Conservation (phyloP, 2,888 invertebrate genomes). For the Marasmarcha lunaedactyla region DNA sequence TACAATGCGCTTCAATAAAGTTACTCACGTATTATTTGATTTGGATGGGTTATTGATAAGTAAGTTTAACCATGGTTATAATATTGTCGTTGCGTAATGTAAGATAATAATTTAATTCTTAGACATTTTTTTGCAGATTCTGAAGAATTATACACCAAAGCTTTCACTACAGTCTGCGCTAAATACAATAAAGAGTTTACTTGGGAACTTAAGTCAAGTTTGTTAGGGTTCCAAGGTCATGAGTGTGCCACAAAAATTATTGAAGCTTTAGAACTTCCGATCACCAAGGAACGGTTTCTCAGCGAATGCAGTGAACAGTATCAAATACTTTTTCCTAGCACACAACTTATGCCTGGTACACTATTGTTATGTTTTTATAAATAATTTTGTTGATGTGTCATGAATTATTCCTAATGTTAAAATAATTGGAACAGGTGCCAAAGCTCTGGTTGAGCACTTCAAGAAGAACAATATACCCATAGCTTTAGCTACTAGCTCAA, state of each 20-base stretch:
- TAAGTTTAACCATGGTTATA: conserved; percentile 22
- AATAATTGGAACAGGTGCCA: conserved; percentile 75
- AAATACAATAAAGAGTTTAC: conserved; percentile 81
- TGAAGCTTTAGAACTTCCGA: conserved; percentile 70
- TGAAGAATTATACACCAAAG: conserved; percentile 80
- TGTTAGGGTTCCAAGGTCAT: conserved; percentile 76
- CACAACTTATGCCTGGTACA: conserved; percentile 79
- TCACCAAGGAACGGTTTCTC: conserved; percentile 75
- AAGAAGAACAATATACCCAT: conserved; percentile 80
- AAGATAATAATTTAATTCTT: neutral
- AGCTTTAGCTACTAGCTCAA: conserved; percentile 89
- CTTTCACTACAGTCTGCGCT: conserved; percentile 74
- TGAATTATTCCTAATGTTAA: conserved; percentile 11
- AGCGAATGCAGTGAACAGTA: conserved; percentile 62
- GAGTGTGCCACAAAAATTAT: conserved; percentile 74
- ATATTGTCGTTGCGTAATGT: neutral
- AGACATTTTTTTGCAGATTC: conserved; percentile 74
- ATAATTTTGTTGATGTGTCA: neutral
- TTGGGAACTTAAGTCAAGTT: conserved; percentile 79
- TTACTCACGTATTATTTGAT: conserved; percentile 73
- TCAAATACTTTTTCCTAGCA: conserved; percentile 69
- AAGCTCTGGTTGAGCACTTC: conserved; percentile 80
- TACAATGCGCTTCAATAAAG: conserved; percentile 44
- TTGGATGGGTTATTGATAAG: conserved; percentile 72
- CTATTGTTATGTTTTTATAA: neutral